Evolutionary conservation across 2,113 vertebrate species (phyloP).

Genomic region (Lipophrys pholis): DNA sequence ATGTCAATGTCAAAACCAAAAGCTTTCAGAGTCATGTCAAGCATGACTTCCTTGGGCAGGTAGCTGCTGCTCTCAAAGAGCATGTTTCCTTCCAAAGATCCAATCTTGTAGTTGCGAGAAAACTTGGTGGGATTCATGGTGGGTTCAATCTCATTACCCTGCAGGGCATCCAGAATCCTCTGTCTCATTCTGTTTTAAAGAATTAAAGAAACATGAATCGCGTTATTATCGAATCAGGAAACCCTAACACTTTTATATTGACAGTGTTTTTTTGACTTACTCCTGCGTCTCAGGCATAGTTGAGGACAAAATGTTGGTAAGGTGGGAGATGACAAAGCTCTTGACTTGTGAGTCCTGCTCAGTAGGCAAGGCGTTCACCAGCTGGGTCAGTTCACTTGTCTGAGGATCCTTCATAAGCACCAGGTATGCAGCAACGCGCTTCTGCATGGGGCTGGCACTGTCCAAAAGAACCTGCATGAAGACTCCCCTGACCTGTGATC

Average conservation of each 20-base stretch:
- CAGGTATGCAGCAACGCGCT: conserved; percentile 92
- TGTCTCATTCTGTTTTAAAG: conserved; percentile 84
- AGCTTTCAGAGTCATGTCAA: conserved; percentile 90
- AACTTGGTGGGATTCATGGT: conserved; percentile 85
- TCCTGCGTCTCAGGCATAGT: conserved; percentile 79
- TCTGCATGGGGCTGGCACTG: conserved; percentile 81
- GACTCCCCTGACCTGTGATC: conserved; percentile 82
- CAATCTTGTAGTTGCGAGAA: conserved; percentile 90
- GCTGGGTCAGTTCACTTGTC: conserved; percentile 80
- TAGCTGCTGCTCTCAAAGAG: conserved; percentile 89
- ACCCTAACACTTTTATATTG: neutral
- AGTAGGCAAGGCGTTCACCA: conserved; percentile 77
- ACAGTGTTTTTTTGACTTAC: conserved; percentile 79
- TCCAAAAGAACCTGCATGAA: conserved; percentile 86
- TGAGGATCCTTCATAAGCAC: conserved; percentile 90
- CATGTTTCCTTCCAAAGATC: conserved; percentile 89
- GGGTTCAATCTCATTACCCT: conserved; percentile 82
- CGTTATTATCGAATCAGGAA: neutral
- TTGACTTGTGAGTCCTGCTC: conserved; percentile 88
- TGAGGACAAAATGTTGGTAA: conserved; percentile 90
- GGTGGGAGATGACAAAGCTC: conserved; percentile 91
- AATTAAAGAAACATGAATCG: neutral
- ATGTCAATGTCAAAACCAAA: conserved; percentile 88
- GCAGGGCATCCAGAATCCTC: conserved; percentile 83
- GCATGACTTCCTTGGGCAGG: conserved; percentile 91